Conservation (phyloP, 2,797 vertebrate genomes). For the Hephaestus fuliginosus region DNA sequence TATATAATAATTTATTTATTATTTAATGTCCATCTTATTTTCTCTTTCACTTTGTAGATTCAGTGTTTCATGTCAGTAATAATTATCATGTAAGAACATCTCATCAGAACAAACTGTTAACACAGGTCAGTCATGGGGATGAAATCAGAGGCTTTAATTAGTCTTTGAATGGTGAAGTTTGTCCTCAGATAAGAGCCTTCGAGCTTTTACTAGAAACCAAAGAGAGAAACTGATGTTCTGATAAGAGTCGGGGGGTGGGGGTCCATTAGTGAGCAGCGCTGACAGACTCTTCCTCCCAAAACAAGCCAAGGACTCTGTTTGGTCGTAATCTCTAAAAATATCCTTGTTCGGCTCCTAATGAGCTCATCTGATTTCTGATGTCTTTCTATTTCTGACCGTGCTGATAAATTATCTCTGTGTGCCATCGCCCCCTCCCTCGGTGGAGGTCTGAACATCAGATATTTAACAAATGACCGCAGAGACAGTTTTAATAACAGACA, state of each 20-base stretch:
- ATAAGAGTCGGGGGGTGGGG: constrained; percentile 7
- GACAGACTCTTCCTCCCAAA: constrained; percentile 28
- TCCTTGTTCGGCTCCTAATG: constrained; percentile 2
- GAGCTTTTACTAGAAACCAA: constrained; percentile 24
- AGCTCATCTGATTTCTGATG: constrained; percentile 16
- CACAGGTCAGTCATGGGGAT: neutral
- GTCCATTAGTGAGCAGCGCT: constrained; percentile 12
- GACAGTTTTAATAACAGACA: neutral
- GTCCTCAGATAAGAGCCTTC: constrained; percentile 1
- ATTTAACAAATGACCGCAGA: constrained; percentile 8
- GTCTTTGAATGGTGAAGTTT: neutral
- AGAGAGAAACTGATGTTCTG: constrained; percentile 6
- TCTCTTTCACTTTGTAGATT: too few species aligned
- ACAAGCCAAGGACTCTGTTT: neutral
- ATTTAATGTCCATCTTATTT: too few species aligned
- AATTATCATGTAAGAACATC: too few species aligned
- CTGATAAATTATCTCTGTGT: neutral
- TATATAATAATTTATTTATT: too few species aligned
- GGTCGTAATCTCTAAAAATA: constrained; percentile 1
- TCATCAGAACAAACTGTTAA: neutral
- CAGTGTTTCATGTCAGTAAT: neutral
- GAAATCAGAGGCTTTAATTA: constrained; percentile 17
- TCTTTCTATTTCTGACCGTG: constrained; percentile 24
- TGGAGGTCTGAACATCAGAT: neutral
- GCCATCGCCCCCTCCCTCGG: neutral